Evolutionary conservation across 2,797 vertebrate genomes (phyloP), one percentile per base, ranked within the genome.

Genomic region (Trematomus bernacchii): DNA sequence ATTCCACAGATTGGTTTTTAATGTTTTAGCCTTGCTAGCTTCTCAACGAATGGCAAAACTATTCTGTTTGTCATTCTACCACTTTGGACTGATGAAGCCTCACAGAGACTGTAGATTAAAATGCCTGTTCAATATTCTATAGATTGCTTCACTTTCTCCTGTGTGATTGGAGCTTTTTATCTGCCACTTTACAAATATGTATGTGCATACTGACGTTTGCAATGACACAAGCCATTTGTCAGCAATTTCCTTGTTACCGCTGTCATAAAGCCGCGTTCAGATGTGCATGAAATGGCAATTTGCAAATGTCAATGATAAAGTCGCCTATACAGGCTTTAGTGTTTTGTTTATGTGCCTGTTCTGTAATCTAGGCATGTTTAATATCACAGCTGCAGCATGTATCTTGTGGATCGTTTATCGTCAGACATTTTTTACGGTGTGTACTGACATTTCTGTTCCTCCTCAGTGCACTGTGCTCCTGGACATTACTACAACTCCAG

Each of bases 401-500:
- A 50, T 76, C 48, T 37, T 61, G 3, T 61, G 18, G 46, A 62
- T 30, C 73, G 10, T 66, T 63, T 27, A 48, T 76, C 27, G 40
- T 52, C 27, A 60, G 51, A 19, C 9, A 30, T 21, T 62, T 66
- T 40, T 6, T n/a, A 33, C 27, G 51, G 14, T 33, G 1, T 60
- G 15, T 16, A 3, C 63, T 68, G 42, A 43, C n/a, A 10, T 13
- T 60, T 8, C 27, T n/a, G n/a, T 55, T 61, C 16, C 11, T 66
- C 69, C 54, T 2, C 93, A 99, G 98, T 99, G 71, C 97, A 99
- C 92, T 99, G 98, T 54, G 97, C 98, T 80, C 96, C 97, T 0
- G 98, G 98, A 43, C 98, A 99, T 85, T 96, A 97, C 91, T 99
- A 99, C 94, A 97, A 97, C 89, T 96, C 96, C 86, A 96, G 92